These are phyloP conservation scores for Ophion slaviceki DNA, from an alignment of 2,888 invertebrate genomes.

Conservation along the genomic window DNA sequence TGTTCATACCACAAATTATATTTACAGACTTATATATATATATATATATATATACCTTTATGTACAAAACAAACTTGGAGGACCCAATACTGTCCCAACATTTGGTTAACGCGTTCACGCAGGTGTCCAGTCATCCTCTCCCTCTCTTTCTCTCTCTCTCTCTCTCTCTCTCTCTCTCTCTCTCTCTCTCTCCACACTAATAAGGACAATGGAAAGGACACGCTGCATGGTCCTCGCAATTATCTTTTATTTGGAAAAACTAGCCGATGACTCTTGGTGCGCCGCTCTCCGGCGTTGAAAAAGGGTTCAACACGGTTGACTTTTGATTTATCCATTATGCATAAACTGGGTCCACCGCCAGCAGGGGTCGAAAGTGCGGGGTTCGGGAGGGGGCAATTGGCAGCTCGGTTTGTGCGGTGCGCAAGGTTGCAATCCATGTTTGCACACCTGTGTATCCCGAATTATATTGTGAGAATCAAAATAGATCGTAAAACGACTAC, in stretches of 20 bases:
- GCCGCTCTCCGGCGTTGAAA: neutral
- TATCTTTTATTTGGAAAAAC: neutral
- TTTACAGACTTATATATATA: no score
- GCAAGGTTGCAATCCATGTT: slow-evolving; percentile 19
- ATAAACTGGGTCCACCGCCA: neutral
- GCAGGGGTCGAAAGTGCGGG: neutral
- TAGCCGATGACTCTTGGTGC: neutral
- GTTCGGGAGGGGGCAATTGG: neutral
- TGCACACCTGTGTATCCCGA: slow-evolving; percentile 45
- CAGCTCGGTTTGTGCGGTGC: neutral
- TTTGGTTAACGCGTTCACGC: neutral
- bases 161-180: neutral
- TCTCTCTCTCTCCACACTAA: neutral
- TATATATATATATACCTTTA: neutral
- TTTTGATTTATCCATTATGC: neutral
- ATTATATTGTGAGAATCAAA: slow-evolving; percentile 32
- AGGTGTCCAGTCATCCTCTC: neutral
- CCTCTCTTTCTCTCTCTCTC: neutral
- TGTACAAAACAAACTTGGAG: neutral
- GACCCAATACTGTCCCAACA: neutral
- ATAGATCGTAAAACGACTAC: slow-evolving; percentile 35
- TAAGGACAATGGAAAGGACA: slow-evolving; percentile 4
- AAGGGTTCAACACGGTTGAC: slow-evolving; percentile 1
- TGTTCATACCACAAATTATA: no score
- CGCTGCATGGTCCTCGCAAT: slow-evolving; percentile 11